Evolutionary conservation across 2,888 invertebrate genomes (phyloP).

Genomic region (Metopia argyrocephala): DNA sequence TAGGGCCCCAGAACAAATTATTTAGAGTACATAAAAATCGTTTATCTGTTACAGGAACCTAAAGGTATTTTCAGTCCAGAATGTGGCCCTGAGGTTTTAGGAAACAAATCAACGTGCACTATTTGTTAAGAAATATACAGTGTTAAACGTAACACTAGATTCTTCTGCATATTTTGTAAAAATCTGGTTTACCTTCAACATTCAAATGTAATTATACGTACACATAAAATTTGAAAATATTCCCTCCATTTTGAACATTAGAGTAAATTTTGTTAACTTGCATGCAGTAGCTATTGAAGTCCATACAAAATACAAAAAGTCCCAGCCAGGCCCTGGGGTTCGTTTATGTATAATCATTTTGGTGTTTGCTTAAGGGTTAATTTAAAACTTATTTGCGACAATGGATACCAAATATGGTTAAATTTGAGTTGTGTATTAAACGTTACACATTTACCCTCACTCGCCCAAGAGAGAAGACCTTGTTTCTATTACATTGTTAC

Average conservation of each 20-base stretch:
- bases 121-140: conserved; percentile 6
- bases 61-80: conserved; percentile 1
- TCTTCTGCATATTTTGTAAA: too few relatives aligned
- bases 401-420: too few relatives aligned
- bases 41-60: conserved; percentile 10
- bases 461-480: too few relatives aligned
- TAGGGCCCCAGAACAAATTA: too few relatives aligned
- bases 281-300: neutral
- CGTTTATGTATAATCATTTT: too few relatives aligned
- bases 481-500: too few relatives aligned
- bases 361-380: too few relatives aligned
- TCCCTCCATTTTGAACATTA: neutral
- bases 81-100: conserved; percentile 1
- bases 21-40: too few relatives aligned
- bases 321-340: conserved; percentile 9
- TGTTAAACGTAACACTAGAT: conserved; percentile 1
- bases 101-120: conserved; percentile 13
- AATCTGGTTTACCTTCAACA: neutral
- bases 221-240: neutral
- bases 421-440: too few relatives aligned
- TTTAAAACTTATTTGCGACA: too few relatives aligned
- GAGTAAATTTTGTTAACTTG: neutral
- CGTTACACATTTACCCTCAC: too few relatives aligned
- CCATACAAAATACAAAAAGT: conserved; percentile 7
- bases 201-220: neutral